Evolutionary conservation across 2,113 vertebrate genomes (phyloP).

Genomic region (Pipa parva): DNA sequence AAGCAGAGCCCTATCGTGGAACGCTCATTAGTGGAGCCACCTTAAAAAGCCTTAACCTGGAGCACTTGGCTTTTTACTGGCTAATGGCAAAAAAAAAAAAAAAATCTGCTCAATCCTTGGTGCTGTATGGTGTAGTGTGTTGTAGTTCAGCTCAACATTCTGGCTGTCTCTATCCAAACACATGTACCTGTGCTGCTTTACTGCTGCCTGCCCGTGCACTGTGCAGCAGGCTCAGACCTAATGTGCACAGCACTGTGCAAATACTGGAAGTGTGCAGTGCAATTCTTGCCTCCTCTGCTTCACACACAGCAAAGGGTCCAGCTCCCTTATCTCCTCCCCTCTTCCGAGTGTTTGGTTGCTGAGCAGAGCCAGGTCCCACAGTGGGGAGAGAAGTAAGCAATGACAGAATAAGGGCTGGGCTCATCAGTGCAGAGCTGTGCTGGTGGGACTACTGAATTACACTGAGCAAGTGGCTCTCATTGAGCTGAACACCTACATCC

Average conservation of each 20-base stretch:
- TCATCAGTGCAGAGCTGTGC: slow-evolving; percentile 13
- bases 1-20: too few relatives aligned
- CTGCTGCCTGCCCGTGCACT: neutral
- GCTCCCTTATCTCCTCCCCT: slow-evolving; percentile 23
- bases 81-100: too few relatives aligned
- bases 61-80: too few relatives aligned
- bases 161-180: neutral
- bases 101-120: too few relatives aligned
- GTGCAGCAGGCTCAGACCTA: neutral
- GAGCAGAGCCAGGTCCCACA: slow-evolving; percentile 37
- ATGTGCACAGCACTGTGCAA: slow-evolving; percentile 6
- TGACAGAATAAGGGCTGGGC: slow-evolving; percentile 34
- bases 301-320: slow-evolving; percentile 16
- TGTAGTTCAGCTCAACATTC: too few relatives aligned
- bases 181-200: neutral
- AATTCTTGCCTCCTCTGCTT: neutral
- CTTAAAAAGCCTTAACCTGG: neutral
- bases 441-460: slow-evolving; percentile 15
- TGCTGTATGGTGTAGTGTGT: too few relatives aligned
- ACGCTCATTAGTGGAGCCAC: neutral
- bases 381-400: slow-evolving; percentile 30
- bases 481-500: slow-evolving; percentile 4
- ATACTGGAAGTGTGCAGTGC: slow-evolving; percentile 1
- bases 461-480: neutral
- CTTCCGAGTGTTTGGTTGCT: slow-evolving; percentile 17